A percentile compares a stretch with the other conserved stretches of the same genome.
These are phyloP conservation scores for Holothuria scabra DNA, from an alignment of 53 echinoderm and acorn worm genomes.

Conservation along the genomic window DNA sequence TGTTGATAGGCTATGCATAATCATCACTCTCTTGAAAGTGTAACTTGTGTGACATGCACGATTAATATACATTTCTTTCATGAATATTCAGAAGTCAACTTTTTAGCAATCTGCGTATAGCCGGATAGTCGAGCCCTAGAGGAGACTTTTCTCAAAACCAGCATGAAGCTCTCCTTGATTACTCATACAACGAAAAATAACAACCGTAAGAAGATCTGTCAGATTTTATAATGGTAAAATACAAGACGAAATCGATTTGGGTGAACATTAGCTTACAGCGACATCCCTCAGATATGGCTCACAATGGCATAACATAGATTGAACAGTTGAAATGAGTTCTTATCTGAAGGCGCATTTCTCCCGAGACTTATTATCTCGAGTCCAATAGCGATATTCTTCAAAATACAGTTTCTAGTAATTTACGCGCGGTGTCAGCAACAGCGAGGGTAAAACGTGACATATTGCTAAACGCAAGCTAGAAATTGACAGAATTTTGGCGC, in stretches of 20 bases:
- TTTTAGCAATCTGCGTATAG: too few species aligned
- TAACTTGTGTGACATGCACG: too few species aligned
- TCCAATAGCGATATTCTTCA: constrained; percentile 27
- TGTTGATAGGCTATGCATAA: too few species aligned
- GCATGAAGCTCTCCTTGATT: too few species aligned
- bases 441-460: constrained; percentile 40
- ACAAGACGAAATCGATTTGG: constrained; percentile 34
- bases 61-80: too few species aligned
- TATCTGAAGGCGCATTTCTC: constrained; percentile 37
- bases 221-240: constrained; percentile 36
- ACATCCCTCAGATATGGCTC: constrained; percentile 18
- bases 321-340: constrained; percentile 8
- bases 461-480: constrained; percentile 30
- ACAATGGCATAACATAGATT: constrained; percentile 2
- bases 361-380: constrained; percentile 33
- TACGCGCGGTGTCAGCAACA: constrained; percentile 41
- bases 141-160: too few species aligned
- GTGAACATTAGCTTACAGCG: constrained; percentile 32
- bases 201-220: constrained; percentile 32
- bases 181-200: constrained; percentile 13
- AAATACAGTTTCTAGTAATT: constrained; percentile 49
- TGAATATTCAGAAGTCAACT: too few species aligned
- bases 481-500: constrained; percentile 55
- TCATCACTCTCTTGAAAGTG: too few species aligned
- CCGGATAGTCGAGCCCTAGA: too few species aligned